Conservation (phyloP, 2,888 invertebrate genomes). For the Watsonalla binaria region DNA sequence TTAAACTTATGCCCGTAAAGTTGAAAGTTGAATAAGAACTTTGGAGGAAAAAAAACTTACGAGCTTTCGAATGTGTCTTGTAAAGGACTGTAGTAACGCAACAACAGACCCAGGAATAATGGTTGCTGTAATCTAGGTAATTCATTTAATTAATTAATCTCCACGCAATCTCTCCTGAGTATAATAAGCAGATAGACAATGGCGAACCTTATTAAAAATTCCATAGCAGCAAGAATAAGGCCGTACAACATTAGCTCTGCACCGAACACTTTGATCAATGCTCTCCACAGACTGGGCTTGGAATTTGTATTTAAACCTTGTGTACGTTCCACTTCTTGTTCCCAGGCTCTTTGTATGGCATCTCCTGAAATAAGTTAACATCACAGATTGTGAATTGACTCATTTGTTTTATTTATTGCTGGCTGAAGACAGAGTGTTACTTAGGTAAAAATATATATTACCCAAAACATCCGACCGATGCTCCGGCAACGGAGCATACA, state of each 20-base stretch:
- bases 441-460: constrained; percentile 14
- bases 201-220: constrained; percentile 79
- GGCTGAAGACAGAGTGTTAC: neutral
- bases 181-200: neutral
- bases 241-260: constrained; percentile 80
- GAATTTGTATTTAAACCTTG: constrained; percentile 25
- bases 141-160: constrained; percentile 8
- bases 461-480: constrained; percentile 81
- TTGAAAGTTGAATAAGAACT: neutral
- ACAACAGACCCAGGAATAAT: constrained; percentile 79
- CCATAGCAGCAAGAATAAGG: constrained; percentile 80
- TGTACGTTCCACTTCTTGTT: constrained; percentile 68
- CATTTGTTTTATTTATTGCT: neutral
- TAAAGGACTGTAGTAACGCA: constrained; percentile 75
- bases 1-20: neutral
- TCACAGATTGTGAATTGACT: neutral
- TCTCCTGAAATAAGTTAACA: constrained; percentile 67
- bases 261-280: constrained; percentile 80
- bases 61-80: constrained; percentile 41
- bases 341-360: constrained; percentile 81
- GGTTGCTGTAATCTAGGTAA: constrained; percentile 83
- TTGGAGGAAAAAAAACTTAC: constrained; percentile 36
- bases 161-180: too few relatives aligned
- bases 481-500: constrained; percentile 82
- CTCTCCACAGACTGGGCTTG: constrained; percentile 80